Conservation (phyloP, 2,888 invertebrate species). For the Leptinotarsa rubiginosa region DNA sequence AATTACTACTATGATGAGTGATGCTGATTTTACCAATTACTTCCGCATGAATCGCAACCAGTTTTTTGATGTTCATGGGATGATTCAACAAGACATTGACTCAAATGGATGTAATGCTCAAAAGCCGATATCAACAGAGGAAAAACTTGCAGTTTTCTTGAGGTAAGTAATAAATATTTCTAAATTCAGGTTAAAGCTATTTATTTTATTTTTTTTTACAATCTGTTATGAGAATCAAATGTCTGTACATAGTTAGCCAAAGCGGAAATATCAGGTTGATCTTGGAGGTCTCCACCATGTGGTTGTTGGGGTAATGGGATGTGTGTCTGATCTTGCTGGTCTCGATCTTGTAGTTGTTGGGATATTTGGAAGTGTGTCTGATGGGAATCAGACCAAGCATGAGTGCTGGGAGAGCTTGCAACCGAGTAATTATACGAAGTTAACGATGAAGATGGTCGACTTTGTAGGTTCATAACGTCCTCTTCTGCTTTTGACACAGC, state of each 20-base stretch:
- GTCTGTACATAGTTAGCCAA: background rate
- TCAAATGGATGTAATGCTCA: conserved; percentile 34
- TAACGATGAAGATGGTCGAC: conserved; percentile 22
- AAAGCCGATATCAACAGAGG: conserved; percentile 30
- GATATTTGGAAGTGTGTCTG: conserved; percentile 15
- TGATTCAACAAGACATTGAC: conserved; percentile 28
- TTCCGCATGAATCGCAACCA: conserved; percentile 34
- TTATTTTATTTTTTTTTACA: conserved; percentile 14
- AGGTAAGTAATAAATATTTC: conserved; percentile 25
- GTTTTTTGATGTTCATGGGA: conserved; percentile 27
- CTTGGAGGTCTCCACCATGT: too few species aligned
- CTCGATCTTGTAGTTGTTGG: conserved; percentile 23
- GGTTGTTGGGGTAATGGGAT: too few species aligned
- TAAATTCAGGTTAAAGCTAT: background rate
- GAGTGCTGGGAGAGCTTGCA: conserved; percentile 7
- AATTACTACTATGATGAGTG: conserved; percentile 17
- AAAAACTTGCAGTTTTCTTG: conserved; percentile 37
- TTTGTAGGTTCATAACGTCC: conserved; percentile 24
- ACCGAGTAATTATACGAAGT: conserved; percentile 17
- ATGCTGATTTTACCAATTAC: conserved; percentile 35
- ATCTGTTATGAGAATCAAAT: conserved; percentile 12
- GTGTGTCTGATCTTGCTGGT: conserved; percentile 17
- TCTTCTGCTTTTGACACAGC: conserved; percentile 25
- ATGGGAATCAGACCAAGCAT: conserved; percentile 18
- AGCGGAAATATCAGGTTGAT: conserved; percentile 9